Evolutionary conservation across 2,113 vertebrate genomes (phyloP).

Genomic region (Cairina moschata): DNA sequence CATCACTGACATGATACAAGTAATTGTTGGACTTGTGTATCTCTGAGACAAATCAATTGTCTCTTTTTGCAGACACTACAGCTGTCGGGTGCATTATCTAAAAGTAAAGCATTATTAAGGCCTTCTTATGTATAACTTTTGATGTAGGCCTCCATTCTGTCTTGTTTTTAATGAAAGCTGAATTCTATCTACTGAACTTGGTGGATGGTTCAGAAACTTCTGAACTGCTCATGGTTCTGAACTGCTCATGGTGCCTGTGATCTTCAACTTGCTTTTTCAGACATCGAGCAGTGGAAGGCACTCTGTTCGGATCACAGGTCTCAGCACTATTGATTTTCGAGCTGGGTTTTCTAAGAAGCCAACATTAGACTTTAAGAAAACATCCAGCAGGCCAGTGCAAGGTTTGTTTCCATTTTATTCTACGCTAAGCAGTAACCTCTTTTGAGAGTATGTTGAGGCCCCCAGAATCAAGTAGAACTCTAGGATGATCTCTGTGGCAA

Average conservation of each 20-base stretch:
- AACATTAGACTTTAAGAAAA: slow-evolving; percentile 91
- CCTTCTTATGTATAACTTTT: accelerated
- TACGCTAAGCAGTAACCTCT: accelerated
- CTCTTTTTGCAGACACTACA: background rate
- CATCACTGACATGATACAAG: background rate
- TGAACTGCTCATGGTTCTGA: background rate
- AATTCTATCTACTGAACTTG: background rate
- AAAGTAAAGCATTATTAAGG: background rate
- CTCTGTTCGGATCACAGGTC: slow-evolving; percentile 93
- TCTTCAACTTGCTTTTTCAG: slow-evolving; percentile 73
- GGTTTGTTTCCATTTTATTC: slow-evolving; percentile 67
- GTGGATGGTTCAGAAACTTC: background rate
- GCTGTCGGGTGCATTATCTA: background rate
- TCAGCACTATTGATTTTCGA: slow-evolving; percentile 96
- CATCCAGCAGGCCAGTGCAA: slow-evolving; percentile 92
- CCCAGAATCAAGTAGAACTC: background rate
- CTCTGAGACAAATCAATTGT: background rate
- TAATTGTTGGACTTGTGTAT: background rate
- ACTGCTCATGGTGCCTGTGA: background rate
- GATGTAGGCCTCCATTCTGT: background rate
- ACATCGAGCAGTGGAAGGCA: slow-evolving; percentile 92
- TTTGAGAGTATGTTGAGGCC: background rate
- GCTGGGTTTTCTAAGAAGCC: slow-evolving; percentile 92
- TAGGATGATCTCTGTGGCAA: background rate
- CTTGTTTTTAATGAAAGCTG: background rate